A percentile compares a stretch with the other conserved stretches of the same genome.
These are phyloP conservation scores for Paguma larvata DNA, from an alignment of 2,797 vertebrate genomes.

Conservation along the genomic window DNA sequence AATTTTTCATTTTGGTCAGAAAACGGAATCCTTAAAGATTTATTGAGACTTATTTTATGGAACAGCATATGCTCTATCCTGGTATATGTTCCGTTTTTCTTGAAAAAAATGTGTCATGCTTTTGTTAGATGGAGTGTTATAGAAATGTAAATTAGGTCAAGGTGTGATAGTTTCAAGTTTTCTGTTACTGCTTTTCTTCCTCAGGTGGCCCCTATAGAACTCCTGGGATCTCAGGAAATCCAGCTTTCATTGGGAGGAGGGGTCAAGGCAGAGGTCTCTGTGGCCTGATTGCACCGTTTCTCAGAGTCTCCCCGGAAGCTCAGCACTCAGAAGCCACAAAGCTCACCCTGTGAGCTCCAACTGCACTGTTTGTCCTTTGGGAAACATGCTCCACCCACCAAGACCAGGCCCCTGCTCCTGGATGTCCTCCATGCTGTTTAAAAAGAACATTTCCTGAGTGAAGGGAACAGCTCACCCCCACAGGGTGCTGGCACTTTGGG, in stretches of 20 bases:
- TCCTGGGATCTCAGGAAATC: neutral
- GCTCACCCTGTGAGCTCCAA: neutral
- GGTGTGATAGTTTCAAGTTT: neutral
- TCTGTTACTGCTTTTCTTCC: neutral
- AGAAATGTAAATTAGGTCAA: neutral
- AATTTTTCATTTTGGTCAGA: neutral
- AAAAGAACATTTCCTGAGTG: neutral
- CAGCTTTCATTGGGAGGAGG: neutral
- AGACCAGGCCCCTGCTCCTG: neutral
- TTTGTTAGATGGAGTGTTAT: neutral
- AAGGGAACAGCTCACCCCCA: neutral
- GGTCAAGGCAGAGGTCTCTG: neutral
- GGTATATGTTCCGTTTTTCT: neutral
- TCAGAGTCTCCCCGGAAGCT: rapidly evolving
- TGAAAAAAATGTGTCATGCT: no score
- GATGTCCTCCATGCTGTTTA: neutral
- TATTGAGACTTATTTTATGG: neutral
- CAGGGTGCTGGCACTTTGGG: no score
- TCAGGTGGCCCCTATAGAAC: neutral
- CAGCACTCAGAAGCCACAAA: neutral
- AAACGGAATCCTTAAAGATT: neutral
- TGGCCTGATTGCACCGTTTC: neutral
- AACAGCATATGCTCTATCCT: neutral
- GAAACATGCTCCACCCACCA: neutral
- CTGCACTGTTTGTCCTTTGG: neutral